Evolutionary conservation across 2,113 vertebrate genomes (phyloP).

Genomic region (Ia io): DNA sequence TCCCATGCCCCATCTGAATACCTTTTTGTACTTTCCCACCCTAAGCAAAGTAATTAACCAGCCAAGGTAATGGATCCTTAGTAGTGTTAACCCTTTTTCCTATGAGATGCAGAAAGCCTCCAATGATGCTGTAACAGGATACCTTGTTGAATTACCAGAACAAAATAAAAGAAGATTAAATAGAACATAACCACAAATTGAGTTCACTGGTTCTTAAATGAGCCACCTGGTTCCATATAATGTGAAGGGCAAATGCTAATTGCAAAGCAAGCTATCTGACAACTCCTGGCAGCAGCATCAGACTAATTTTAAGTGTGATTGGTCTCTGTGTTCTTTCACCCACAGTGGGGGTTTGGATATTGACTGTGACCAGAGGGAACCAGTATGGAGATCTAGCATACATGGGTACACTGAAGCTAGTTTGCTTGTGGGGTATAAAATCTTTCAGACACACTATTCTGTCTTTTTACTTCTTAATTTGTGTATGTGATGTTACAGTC

Average conservation of each 20-base stretch:
- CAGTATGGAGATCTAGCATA: neutral
- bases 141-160: neutral
- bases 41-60: neutral
- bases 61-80: neutral
- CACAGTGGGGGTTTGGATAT: too few species aligned
- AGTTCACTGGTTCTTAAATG: conserved; percentile 4
- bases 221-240: neutral
- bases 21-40: neutral
- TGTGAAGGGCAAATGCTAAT: neutral
- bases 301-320: neutral
- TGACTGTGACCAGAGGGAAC: neutral
- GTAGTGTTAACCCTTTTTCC: neutral
- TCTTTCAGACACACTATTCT: neutral
- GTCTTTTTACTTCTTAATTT: neutral
- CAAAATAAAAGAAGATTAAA: neutral
- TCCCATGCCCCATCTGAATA: neutral
- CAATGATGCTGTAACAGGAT: neutral
- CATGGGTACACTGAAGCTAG: neutral
- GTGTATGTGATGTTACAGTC: neutral
- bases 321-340: neutral
- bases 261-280: neutral
- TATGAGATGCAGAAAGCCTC: neutral
- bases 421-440: neutral
- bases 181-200: neutral
- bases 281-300: neutral